Percentiles rank a stretch among this genome's conserved stretches.
These are phyloP conservation scores for Tamandua tetradactyla DNA, from an alignment of 2,797 vertebrate species.

Conservation along the genomic window DNA sequence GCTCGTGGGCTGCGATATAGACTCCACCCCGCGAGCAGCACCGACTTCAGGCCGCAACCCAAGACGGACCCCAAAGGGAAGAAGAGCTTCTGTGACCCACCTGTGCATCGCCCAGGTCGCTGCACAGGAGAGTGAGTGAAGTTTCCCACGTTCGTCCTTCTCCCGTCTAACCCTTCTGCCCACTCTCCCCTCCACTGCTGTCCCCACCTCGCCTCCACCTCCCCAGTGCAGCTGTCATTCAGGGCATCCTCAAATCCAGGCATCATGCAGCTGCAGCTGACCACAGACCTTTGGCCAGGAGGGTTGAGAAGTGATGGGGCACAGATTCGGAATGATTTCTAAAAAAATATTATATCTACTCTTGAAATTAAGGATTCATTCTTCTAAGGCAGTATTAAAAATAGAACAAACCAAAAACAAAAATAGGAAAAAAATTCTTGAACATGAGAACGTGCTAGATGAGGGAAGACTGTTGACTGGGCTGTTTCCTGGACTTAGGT, in stretches of 20 bases:
- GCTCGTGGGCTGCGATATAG: not conserved
- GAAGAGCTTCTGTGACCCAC: not conserved
- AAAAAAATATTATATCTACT: not conserved
- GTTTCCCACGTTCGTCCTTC: not conserved
- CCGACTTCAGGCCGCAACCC: not conserved
- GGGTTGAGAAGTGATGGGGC: not conserved
- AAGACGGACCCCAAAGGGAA: not conserved
- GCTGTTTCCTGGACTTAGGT: not conserved
- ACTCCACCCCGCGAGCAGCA: not conserved
- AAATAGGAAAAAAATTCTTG: not conserved
- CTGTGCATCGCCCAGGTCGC: not conserved
- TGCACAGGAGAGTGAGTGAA: not conserved
- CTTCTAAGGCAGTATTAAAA: conserved; percentile 33
- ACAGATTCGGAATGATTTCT: not conserved
- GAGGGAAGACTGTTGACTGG: not conserved
- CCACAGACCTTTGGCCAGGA: not conserved
- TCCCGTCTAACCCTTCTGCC: not conserved
- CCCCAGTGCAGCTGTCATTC: not conserved
- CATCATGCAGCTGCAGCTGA: not conserved
- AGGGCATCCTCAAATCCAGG: not conserved
- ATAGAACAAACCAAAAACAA: not conserved
- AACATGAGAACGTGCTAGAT: not conserved
- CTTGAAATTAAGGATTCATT: conserved; percentile 15
- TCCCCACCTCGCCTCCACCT: not conserved
- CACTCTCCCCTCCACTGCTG: not conserved